These are phyloP conservation scores for Heteronetta atricapilla DNA, from an alignment of 2,113 vertebrate species.

Conservation along the genomic window DNA sequence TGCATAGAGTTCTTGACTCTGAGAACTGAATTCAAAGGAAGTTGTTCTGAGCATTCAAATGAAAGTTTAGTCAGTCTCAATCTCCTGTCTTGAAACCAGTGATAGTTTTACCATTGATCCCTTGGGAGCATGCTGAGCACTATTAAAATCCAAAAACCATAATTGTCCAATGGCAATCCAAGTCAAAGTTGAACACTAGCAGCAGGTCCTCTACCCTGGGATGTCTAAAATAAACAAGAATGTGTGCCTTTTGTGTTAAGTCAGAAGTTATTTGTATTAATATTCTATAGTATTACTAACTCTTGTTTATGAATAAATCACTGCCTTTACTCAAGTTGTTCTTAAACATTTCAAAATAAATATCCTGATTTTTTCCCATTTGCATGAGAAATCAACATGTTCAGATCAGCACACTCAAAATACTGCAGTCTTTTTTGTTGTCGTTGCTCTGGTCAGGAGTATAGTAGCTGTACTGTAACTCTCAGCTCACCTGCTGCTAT, in stretches of 20 bases:
- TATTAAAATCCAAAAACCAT: background rate
- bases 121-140: background rate
- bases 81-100: background rate
- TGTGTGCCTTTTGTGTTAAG: accelerated
- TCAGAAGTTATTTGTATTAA: background rate
- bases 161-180: background rate
- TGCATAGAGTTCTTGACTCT: background rate
- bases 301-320: background rate
- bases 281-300: background rate
- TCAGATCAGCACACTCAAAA: background rate
- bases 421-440: background rate
- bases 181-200: background rate
- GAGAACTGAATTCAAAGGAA: background rate
- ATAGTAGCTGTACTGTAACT: background rate
- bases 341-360: background rate
- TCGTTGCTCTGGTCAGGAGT: background rate
- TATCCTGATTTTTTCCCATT: background rate
- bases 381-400: background rate
- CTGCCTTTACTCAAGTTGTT: background rate
- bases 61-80: background rate
- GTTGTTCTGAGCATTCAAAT: background rate
- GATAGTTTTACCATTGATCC: background rate
- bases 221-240: background rate
- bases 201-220: background rate
- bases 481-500: background rate